phyloP scores from a whole-genome alignment of 1,140 invertebrate genomes.

The Drosophila simulans region DNA sequence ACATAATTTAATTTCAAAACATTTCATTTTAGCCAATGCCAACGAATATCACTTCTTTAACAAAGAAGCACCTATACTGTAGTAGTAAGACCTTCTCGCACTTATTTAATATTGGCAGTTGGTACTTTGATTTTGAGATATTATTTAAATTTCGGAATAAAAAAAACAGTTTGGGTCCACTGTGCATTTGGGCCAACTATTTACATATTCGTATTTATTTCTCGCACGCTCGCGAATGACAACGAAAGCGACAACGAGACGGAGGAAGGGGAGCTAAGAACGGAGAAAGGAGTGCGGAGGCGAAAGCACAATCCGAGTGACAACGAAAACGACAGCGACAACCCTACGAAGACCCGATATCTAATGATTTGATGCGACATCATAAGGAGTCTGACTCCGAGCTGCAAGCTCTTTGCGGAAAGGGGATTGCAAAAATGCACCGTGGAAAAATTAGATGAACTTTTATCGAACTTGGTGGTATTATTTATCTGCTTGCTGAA shows the following conservation, averaged over 20 bases:
- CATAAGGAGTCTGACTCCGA: slow-evolving; percentile 29
- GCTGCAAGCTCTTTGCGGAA: not conserved
- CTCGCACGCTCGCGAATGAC: slow-evolving; percentile 53
- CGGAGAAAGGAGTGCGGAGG: not conserved
- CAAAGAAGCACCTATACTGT: too few species aligned
- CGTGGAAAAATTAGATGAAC: not conserved
- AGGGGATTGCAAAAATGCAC: slow-evolving; percentile 8
- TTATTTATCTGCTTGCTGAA: too few species aligned
- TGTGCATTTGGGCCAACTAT: slow-evolving; percentile 55
- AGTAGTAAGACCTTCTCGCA: too few species aligned
- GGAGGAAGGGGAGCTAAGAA: slow-evolving; percentile 5
- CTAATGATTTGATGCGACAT: slow-evolving; percentile 45
- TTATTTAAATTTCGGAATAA: not conserved
- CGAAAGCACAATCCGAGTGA: slow-evolving; percentile 10
- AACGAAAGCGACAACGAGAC: slow-evolving; percentile 14
- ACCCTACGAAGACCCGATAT: slow-evolving; percentile 26
- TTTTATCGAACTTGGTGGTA: not conserved
- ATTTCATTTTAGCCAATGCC: too few species aligned
- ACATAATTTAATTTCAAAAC: not conserved
- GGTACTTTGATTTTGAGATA: not conserved
- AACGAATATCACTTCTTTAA: too few species aligned
- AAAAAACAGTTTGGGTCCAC: slow-evolving; percentile 24
- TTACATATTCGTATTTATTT: slow-evolving; percentile 75
- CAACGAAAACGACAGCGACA: slow-evolving; percentile 34
- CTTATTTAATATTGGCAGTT: too few species aligned